Conservation (phyloP, 2,797 vertebrate genomes). For the Gobio occitaniae region DNA sequence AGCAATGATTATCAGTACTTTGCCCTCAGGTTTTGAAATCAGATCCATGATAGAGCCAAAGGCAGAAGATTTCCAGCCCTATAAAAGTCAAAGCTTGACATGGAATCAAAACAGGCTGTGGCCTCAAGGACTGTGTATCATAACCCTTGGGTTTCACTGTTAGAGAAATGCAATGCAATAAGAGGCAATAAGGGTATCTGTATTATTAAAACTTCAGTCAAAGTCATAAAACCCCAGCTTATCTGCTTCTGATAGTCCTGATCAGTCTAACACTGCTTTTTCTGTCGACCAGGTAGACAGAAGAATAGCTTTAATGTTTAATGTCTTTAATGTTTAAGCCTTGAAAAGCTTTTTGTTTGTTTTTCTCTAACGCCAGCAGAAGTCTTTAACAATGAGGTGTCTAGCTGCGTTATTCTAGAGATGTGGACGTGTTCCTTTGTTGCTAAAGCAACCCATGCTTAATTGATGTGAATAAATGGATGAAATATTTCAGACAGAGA, state of each 20-base stretch:
- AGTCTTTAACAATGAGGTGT: conserved; percentile 3
- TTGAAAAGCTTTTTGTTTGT: conserved; percentile 26
- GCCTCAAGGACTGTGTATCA: conserved; percentile 1
- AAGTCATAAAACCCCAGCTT: conserved; percentile 8
- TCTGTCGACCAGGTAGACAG: conserved; percentile 25
- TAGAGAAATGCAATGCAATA: not conserved
- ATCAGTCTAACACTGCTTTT: not conserved
- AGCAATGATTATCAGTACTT: not conserved
- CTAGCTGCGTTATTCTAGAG: not conserved
- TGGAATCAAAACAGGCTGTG: not conserved
- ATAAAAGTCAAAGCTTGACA: conserved; percentile 37
- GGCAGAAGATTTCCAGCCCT: conserved; percentile 17
- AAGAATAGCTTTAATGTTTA: conserved; percentile 1
- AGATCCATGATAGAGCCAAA: not conserved
- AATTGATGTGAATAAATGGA: not conserved
- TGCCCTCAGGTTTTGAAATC: not conserved
- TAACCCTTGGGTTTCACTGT: conserved; percentile 1
- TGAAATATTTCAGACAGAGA: not conserved
- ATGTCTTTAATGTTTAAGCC: conserved; percentile 15
- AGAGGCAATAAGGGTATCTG: not conserved
- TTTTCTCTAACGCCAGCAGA: not conserved
- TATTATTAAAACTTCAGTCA: conserved; percentile 8
- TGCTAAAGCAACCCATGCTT: conserved; percentile 19
- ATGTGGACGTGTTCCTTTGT: conserved; percentile 2
- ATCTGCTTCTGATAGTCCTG: not conserved